phyloP scores from a whole-genome alignment of 2,797 vertebrate species.

The Pteronotus mesoamericanus region DNA sequence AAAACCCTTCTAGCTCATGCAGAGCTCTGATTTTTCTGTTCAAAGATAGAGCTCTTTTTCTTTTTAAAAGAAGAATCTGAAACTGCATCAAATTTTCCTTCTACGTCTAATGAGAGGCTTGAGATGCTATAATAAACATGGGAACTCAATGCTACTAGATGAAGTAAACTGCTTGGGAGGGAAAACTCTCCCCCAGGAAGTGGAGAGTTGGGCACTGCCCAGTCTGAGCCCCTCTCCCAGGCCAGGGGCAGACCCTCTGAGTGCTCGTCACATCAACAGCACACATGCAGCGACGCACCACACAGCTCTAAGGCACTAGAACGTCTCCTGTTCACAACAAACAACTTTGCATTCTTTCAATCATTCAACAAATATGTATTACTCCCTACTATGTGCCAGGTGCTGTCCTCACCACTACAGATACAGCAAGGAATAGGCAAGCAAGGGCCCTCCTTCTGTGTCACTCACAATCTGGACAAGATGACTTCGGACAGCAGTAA shows the following conservation, averaged over 20 bases:
- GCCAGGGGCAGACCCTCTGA: neutral
- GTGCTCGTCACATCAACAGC: fast-evolving
- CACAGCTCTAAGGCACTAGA: neutral
- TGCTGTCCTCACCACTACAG: neutral
- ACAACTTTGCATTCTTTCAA: neutral
- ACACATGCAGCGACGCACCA: fast-evolving
- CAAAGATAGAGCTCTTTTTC: neutral
- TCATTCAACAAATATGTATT: neutral
- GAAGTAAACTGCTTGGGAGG: neutral
- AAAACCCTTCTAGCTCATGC: neutral
- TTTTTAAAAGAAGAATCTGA: neutral
- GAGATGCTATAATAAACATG: neutral
- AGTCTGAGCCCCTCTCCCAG: neutral
- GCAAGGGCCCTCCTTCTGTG: neutral
- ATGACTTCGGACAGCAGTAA: neutral
- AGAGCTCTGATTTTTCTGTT: neutral
- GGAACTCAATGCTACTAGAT: neutral
- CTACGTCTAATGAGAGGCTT: neutral
- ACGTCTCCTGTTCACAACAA: neutral
- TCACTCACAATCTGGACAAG: neutral
- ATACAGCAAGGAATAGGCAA: neutral
- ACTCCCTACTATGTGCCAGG: neutral
- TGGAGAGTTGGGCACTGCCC: neutral
- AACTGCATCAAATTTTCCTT: neutral
- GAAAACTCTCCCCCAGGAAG: neutral